phyloP scores from a whole-genome alignment of 2,888 invertebrate species.

The Leptura quadrifasciata region DNA sequence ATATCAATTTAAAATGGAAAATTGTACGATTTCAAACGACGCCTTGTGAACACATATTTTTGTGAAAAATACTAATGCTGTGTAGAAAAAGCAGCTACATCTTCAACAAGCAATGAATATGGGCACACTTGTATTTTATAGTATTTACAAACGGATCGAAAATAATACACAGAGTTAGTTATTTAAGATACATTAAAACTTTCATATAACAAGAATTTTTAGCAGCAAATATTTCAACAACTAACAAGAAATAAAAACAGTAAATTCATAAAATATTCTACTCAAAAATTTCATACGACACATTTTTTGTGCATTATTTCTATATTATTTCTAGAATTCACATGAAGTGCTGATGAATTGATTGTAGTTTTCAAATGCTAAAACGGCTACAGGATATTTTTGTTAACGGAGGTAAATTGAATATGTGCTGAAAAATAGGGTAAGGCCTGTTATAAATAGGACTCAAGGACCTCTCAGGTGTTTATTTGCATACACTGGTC shows the following conservation, averaged over 20 bases:
- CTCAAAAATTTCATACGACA: background rate
- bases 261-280: background rate
- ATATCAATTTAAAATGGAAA: too few relatives aligned
- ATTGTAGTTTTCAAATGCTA: conserved; percentile 18
- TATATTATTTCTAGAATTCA: conserved; percentile 18
- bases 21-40: too few relatives aligned
- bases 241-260: background rate
- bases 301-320: conserved; percentile 5
- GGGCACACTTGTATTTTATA: too few relatives aligned
- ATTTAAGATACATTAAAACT: background rate
- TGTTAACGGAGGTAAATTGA: conserved; percentile 54
- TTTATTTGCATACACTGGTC: conserved; percentile 43
- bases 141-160: too few relatives aligned
- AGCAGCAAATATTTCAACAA: background rate
- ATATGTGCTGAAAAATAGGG: conserved; percentile 60
- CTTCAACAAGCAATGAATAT: too few relatives aligned
- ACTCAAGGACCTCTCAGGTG: conserved; percentile 64
- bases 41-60: too few relatives aligned
- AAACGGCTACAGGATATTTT: conserved; percentile 40
- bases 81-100: too few relatives aligned
- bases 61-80: too few relatives aligned
- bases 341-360: conserved; percentile 6
- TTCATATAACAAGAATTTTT: background rate
- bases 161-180: too few relatives aligned
- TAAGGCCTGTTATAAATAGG: conserved; percentile 66